phyloP scores from a whole-genome alignment of 2,797 vertebrate species.

The Anguilla megastoma region DNA sequence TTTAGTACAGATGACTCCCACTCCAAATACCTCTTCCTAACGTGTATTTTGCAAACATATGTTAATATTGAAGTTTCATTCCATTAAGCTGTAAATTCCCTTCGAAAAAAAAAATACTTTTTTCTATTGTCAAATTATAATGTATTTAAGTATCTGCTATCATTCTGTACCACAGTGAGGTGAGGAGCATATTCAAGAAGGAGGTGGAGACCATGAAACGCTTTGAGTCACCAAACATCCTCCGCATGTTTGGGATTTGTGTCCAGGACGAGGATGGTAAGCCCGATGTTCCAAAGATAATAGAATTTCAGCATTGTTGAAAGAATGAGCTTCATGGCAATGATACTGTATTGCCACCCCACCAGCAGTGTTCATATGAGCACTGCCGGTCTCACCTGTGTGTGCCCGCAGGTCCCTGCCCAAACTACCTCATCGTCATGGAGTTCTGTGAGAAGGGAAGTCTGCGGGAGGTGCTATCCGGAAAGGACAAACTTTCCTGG shows the following conservation, averaged over 20 bases:
- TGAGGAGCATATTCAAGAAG: conserved; percentile 72
- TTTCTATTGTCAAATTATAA: neutral
- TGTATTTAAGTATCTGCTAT: neutral
- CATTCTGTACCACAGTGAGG: conserved; percentile 58
- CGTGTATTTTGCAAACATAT: neutral
- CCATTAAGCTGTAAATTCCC: neutral
- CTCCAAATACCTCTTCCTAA: neutral
- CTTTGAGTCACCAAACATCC: conserved; percentile 86
- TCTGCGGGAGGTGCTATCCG: conserved; percentile 77
- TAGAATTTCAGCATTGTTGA: neutral
- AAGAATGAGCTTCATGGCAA: neutral
- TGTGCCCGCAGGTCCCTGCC: conserved; percentile 60
- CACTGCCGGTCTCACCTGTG: neutral
- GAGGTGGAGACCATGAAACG: conserved; percentile 82
- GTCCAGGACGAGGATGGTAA: conserved; percentile 74
- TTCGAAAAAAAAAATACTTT: neutral
- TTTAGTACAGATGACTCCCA: neutral
- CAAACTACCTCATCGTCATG: conserved; percentile 82
- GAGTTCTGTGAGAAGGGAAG: conserved; percentile 86
- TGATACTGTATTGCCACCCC: neutral
- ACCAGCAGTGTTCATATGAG: neutral
- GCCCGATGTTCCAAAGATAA: conserved; percentile 19
- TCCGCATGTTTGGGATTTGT: conserved; percentile 88
- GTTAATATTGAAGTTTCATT: neutral
- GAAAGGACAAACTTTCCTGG: conserved; percentile 63